Conservation (phyloP, 2,113 vertebrate genomes). For the Cepphus grylle region DNA sequence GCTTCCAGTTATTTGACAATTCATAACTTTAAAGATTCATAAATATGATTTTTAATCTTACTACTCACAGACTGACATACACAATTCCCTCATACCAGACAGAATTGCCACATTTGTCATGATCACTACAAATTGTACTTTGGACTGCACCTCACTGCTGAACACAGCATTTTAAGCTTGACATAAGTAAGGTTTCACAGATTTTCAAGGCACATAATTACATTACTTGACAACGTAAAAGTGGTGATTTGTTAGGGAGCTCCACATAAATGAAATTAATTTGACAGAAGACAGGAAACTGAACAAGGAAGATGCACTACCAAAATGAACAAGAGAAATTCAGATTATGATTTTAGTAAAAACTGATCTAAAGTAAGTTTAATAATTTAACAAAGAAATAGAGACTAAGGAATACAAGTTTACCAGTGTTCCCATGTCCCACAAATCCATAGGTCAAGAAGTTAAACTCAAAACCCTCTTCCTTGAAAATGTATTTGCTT, state of each 20-base stretch:
- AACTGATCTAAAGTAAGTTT: background rate
- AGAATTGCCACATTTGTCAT: background rate
- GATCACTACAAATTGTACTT: background rate
- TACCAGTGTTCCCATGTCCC: conserved; percentile 4
- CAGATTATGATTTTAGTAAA: conserved; percentile 52
- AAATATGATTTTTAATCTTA: background rate
- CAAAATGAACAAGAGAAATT: conserved; percentile 14
- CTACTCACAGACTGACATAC: background rate
- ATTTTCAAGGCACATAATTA: conserved; percentile 21
- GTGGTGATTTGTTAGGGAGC: conserved; percentile 36
- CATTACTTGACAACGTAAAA: background rate
- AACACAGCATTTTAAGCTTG: background rate
- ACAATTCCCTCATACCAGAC: background rate
- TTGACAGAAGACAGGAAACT: conserved; percentile 39
- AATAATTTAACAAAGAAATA: background rate
- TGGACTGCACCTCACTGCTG: background rate
- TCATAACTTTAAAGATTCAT: background rate
- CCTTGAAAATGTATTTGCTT: background rate
- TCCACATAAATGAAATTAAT: conserved; percentile 43
- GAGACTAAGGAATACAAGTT: background rate
- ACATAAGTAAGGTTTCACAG: background rate
- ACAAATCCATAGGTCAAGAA: background rate
- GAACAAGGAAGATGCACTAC: conserved; percentile 10
- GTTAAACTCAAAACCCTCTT: background rate
- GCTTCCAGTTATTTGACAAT: background rate